Base-by-base conservation (phyloP, 2,888 invertebrate species). In the Julus scanicus region DNA sequence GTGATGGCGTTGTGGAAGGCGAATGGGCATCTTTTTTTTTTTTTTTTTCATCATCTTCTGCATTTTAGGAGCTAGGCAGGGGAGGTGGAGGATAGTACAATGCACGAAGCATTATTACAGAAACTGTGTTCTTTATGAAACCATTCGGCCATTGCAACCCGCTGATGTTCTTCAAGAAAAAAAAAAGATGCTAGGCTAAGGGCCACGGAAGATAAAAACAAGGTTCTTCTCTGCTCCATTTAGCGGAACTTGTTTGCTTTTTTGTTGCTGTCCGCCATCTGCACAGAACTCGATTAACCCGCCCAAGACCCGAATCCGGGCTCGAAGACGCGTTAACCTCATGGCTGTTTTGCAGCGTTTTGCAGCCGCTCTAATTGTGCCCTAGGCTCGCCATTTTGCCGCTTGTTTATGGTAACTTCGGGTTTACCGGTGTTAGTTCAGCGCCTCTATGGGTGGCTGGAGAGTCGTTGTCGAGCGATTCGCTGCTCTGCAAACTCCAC, bases 341-440 rank as follows among this genome's bases (percentile, higher is more conserved):
- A 11, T 4, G 15, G 57, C 57, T 15, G 57, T 57, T 57, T 11
- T 17, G 57, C 57, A 57, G 57, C 57, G 4, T 48, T 13, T 29
- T 29, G 29, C 29, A 29, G 29, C 29, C 9, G 48, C 48, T 48
- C 57, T 57, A 57, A 57, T 57, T 57, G 57, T 15, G 57, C 57
- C 57, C 57, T 17, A 15, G 57, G 57, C 57, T 57, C 57, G 57
- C 57, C 57, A 57, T 57, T 57, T 57, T 57, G 57, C 11, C 11
- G 57, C 57, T 57, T 57, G 57, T 57, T 57, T 57, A 57, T 57
- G 57, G 57, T 11, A 57, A 57, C 57, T 11, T 17, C 15, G 57
- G 57, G 57, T 57, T 57, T 57, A 57, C 15, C 57, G 57, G 57
- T 15, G 57, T 57, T 57, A 57, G 57, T 57, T 57, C 57, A 57